Evolutionary conservation across 2,888 invertebrate species (phyloP), one percentile per base, ranked within the genome.

Genomic region (Spisula solida): DNA sequence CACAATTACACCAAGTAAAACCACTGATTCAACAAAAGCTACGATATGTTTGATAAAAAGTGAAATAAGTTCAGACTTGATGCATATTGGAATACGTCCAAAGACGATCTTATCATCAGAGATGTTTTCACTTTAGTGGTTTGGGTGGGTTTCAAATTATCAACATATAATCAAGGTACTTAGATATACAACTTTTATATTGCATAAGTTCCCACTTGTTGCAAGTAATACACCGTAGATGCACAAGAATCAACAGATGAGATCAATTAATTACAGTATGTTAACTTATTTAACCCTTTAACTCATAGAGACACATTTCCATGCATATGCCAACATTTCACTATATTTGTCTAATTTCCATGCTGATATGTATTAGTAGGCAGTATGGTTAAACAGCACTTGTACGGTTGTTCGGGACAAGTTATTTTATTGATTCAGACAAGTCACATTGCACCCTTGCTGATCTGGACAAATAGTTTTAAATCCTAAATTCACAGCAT

Each of bases 101-200:
- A 66, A 66, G 25, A 66, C 6, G 60, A 66, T 20, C n/a, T 66
- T 5, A 66, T 5, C 25, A 25, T 25, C 25, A n/a, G 60, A 66
- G 60, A 66, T 66, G 51, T 51, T 66, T 56, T 25, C n/a, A 66
- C 60, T 66, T 66, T 10, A 66, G 60, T 6, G 25, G 60, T 66
- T 66, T 66, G 60, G 60, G 60, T 25, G 25, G 60, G 60, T 66
- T 66, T 66, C 60, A 66, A 66, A 66, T 25, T n/a, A 66, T 66
- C 10, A 66, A 25, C 60, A 66, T 25, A 66, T 25, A 66, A 66
- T 66, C 25, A 25, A 10, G 20, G 60, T 10, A 66, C 60, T 66
- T 66, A 66, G 60, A 66, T 66, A n/a, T 25, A 66, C 60, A 66
- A 25, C n/a, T 66, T 56, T 66, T 25, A 66, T 66, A 25, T 66